Base-by-base conservation (phyloP, 1,140 invertebrate species). In the Stratiolaelaps scimitus region DNA sequence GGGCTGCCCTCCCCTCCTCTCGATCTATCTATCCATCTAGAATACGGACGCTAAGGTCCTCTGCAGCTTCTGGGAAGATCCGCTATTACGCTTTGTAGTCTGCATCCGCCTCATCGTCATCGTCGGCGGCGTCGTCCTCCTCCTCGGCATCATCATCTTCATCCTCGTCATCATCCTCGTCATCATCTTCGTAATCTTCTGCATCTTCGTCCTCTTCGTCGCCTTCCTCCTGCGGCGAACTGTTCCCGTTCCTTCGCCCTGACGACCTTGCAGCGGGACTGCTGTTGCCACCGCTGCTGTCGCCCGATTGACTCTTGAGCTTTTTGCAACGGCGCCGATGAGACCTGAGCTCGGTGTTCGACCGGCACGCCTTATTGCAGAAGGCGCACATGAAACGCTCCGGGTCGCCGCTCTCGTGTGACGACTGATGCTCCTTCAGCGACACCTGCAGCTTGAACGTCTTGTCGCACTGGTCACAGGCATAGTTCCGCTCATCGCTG, bases 401-500 rank as follows among this genome's bases (percentile, higher is more conserved):
- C 2, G 53, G 53, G 26, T 60, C 53, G 53, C 26, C 53, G 53
- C 34, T 60, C 23, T 60, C 53, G 23, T 60, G 53, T 6, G 53
- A 29, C 23, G 34, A 15, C 23, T 29, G 53, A 10, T 60, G 53
- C 53, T 60, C 53, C 26, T 60, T 60, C 17, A 60, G 53, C 13
- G 26, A 29, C 2, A 60, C 53, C 26, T 34, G 26, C 23, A 60
- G 23, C 53, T 60, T 60, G 53, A 60, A 60, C 23, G 53, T 60
- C 20, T 60, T 60, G 15, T 60, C 53, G 20, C 53, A 60, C 26
- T 60, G 53, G 34, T 60, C 53, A 10, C 53, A 60, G 34, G 53
- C 53, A 34, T 19, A 60, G 26, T 60, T 60, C 15, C 53, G 53
- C 53, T 60, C 53, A 15, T 60, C 53, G 20, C 26, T 60, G 10